These are phyloP conservation scores for Microcebus murinus DNA, from an alignment of 2,113 vertebrate genomes.

Conservation along the genomic window DNA sequence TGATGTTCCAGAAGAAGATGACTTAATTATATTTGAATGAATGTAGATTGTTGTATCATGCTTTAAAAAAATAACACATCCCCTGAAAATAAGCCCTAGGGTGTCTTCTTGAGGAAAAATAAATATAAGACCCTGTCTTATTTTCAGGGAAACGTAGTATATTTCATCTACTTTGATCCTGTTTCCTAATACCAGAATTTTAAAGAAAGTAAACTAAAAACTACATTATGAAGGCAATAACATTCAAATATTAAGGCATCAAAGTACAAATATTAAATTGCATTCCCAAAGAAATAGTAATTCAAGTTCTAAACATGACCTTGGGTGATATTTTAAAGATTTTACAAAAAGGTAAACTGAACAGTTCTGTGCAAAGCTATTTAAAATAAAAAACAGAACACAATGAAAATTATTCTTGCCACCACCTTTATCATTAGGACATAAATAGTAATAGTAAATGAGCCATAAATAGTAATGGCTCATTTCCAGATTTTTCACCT, in stretches of 20 bases:
- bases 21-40: no score
- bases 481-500: slow-evolving; percentile 25
- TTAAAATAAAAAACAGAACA: slow-evolving; percentile 60
- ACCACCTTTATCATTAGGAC: slow-evolving; percentile 13
- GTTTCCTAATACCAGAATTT: background rate
- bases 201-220: slow-evolving; percentile 7
- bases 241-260: background rate
- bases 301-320: background rate
- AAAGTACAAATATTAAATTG: slow-evolving; percentile 7
- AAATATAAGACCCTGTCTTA: no score
- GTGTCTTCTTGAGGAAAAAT: no score
- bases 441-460: background rate
- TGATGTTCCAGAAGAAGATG: no score
- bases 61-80: no score
- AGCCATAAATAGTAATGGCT: background rate
- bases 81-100: no score
- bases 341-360: slow-evolving; percentile 11
- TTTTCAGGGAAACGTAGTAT: no score
- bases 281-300: background rate
- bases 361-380: background rate
- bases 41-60: no score
- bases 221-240: background rate
- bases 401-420: slow-evolving; percentile 39
- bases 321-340: slow-evolving; percentile 4
- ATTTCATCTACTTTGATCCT: slow-evolving; percentile 26